Evolutionary conservation across 1,140 invertebrate species (phyloP), one percentile per base, ranked within the genome.

Genomic region (Papilio glaucus): DNA sequence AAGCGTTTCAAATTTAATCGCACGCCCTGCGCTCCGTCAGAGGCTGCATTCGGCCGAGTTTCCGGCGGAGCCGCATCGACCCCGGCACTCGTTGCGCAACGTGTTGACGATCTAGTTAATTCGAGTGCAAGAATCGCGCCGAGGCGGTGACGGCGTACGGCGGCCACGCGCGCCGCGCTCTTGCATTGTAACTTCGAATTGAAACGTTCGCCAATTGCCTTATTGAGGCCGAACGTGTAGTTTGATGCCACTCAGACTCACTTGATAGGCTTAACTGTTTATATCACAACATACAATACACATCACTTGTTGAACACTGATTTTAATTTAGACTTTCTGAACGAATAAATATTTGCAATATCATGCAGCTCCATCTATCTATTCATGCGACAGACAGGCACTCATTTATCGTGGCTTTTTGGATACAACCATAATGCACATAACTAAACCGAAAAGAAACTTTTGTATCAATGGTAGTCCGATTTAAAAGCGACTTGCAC

Each of bases 1-100:
- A 92, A 92, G 87, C 88, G 86, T 89, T 88, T 87, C 83, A 85
- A 87, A 86, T 86, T 84, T 79, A 84, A 85, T 84, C 79, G 82
- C 73, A 80, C 77, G 84, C 85, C 82, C 86, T 86, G 82, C 85
- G 81, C 86, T 86, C 81, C 80, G 82, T 84, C 78, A 79, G 75
- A 79, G 72, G 77, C 71, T 73, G 81, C 78, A 78, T 83, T 83
- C 76, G 82, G 76, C 82, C 78, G 78, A 79, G 79, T 77, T 80
- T 73, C 72, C 77, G 77, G 60, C 74, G 75, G 67, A 61, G 75
- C 67, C 73, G 71, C 75, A 78, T 73, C 72, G 62, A 72, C 77
- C 81, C 81, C 82, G 82, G 80, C 82, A 79, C 82, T 75, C 76
- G 75, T 86, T 88, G 82, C 82, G 82, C 81, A 86, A 87, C 74